Evolutionary conservation across 2,113 vertebrate genomes (phyloP).

Genomic region (Pionites leucogaster): DNA sequence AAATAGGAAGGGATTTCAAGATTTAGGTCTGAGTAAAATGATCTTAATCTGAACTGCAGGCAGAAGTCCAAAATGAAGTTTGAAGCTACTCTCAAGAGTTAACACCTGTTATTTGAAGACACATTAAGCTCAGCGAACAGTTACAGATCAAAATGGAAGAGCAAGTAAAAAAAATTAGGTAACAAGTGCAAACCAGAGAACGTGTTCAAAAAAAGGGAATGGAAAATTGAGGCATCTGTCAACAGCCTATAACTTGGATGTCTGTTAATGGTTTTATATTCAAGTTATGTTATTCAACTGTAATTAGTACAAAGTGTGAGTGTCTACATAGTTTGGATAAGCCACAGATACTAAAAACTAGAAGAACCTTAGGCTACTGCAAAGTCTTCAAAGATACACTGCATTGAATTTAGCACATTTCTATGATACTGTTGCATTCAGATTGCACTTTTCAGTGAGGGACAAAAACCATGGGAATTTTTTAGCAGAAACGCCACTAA

Average conservation of each 20-base stretch:
- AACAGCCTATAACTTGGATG: neutral
- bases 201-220: neutral
- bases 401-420: neutral
- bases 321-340: neutral
- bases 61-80: neutral
- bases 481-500: neutral
- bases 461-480: neutral
- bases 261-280: neutral
- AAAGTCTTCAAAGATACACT: neutral
- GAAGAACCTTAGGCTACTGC: neutral
- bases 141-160: neutral
- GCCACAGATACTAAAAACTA: neutral
- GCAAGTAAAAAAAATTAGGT: neutral
- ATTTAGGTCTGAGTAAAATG: neutral
- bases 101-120: neutral
- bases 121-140: neutral
- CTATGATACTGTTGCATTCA: neutral
- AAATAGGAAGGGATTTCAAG: neutral
- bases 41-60: neutral
- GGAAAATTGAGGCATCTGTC: neutral
- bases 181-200: neutral
- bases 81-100: neutral
- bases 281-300: neutral
- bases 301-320: neutral
- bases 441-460: neutral